Conservation (phyloP, 2,888 invertebrate genomes). For the Platerodrilus igneus region DNA sequence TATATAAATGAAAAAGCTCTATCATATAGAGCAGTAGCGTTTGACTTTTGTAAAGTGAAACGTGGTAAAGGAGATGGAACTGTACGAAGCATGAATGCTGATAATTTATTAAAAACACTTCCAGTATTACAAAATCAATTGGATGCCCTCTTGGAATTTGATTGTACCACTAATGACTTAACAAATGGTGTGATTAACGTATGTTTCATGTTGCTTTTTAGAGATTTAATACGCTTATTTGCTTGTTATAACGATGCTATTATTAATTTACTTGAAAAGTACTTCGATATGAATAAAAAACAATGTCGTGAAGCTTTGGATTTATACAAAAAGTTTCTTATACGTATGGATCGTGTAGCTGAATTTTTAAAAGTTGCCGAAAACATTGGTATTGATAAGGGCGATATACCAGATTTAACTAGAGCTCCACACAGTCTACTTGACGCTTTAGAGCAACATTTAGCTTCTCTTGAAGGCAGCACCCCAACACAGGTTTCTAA, state of each 20-base stretch:
- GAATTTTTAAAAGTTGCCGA: slow-evolving; percentile 90
- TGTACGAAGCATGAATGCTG: slow-evolving; percentile 94
- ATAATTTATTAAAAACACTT: slow-evolving; percentile 94
- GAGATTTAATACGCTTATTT: slow-evolving; percentile 96
- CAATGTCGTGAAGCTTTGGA: slow-evolving; percentile 97
- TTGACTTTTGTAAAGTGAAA: slow-evolving; percentile 99
- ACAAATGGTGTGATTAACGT: slow-evolving; percentile 95
- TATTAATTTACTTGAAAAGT: slow-evolving; percentile 97
- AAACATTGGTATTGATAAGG: slow-evolving; percentile 97
- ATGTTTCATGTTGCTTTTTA: slow-evolving; percentile 97
- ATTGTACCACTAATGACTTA: slow-evolving; percentile 93
- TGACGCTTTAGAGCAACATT: slow-evolving; percentile 95
- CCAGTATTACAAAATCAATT: slow-evolving; percentile 95
- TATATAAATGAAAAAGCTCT: slow-evolving; percentile 99
- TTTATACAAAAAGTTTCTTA: slow-evolving; percentile 97
- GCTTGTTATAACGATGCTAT: slow-evolving; percentile 99
- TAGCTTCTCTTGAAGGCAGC: slow-evolving; percentile 90
- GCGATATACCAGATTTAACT: slow-evolving; percentile 97
- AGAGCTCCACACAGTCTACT: slow-evolving; percentile 97
- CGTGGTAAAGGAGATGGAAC: slow-evolving; percentile 98
- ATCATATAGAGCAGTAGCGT: slow-evolving; percentile 97
- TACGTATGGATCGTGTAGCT: slow-evolving; percentile 97
- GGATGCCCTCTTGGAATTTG: slow-evolving; percentile 95
- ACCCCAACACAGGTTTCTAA: slow-evolving; percentile 83
- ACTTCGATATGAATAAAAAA: slow-evolving; percentile 99